These are phyloP conservation scores for Leptopilina boulardi DNA, from an alignment of 1,140 invertebrate genomes.

Conservation along the genomic window DNA sequence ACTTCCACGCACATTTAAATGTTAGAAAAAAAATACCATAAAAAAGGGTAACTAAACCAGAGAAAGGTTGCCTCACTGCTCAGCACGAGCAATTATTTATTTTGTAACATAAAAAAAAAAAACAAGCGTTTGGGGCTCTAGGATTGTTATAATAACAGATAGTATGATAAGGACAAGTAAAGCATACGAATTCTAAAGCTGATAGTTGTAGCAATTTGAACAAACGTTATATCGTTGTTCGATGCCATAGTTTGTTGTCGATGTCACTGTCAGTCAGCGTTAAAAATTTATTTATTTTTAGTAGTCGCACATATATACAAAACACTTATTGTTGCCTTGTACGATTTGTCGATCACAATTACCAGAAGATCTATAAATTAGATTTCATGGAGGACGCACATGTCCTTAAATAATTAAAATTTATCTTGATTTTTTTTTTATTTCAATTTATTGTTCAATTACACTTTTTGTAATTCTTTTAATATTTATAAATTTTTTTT, in stretches of 20 bases:
- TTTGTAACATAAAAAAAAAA: slow-evolving; percentile 36
- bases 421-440: neutral
- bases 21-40: neutral
- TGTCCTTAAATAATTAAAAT: neutral
- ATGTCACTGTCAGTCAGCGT: slow-evolving; percentile 57
- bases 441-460: neutral
- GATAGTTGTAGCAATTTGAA: slow-evolving; percentile 71
- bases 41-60: neutral
- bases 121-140: slow-evolving; percentile 18
- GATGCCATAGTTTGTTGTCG: slow-evolving; percentile 66
- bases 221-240: slow-evolving; percentile 63
- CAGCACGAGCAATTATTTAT: slow-evolving; percentile 31
- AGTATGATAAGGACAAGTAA: slow-evolving; percentile 71
- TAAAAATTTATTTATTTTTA: slow-evolving; percentile 29
- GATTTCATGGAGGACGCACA: too few species aligned
- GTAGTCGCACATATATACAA: slow-evolving; percentile 14
- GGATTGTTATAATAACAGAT: slow-evolving; percentile 42
- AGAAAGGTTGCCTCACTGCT: slow-evolving; percentile 5
- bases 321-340: slow-evolving; percentile 32
- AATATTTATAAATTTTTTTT: neutral
- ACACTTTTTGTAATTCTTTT: neutral
- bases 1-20: neutral
- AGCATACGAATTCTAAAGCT: slow-evolving; percentile 75
- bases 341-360: neutral
- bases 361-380: neutral